Evolutionary conservation across 2,113 vertebrate genomes (phyloP).

Genomic region (Cettia cetti): DNA sequence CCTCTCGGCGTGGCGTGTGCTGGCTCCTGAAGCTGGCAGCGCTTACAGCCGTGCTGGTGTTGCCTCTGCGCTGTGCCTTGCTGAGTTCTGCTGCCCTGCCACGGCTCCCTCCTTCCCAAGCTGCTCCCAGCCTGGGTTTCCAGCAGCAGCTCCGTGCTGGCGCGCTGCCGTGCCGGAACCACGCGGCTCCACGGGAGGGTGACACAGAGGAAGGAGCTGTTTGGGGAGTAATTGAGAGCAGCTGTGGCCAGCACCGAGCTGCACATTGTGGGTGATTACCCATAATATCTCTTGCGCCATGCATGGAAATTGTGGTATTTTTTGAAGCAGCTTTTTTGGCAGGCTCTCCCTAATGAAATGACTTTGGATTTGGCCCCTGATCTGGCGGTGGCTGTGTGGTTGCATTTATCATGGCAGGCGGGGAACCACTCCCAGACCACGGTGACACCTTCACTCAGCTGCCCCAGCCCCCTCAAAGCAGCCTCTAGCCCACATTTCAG

Average conservation of each 20-base stretch:
- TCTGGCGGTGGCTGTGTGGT: slow-evolving; percentile 24
- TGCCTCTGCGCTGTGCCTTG: background rate
- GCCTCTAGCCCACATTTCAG: fast-evolving
- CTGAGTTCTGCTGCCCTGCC: fast-evolving
- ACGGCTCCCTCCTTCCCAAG: fast-evolving
- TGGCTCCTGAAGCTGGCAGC: fast-evolving
- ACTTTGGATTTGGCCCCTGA: slow-evolving; percentile 64
- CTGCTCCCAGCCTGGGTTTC: background rate
- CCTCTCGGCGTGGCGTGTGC: fast-evolving
- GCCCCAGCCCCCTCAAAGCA: background rate
- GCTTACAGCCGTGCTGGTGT: fast-evolving
- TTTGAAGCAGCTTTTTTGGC: slow-evolving; percentile 67
- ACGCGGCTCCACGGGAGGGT: background rate
- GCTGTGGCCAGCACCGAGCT: slow-evolving; percentile 63
- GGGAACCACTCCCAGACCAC: fast-evolving
- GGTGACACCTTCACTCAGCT: background rate
- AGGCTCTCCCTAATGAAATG: slow-evolving; percentile 67
- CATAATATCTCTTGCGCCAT: slow-evolving; percentile 60
- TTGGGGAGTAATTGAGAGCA: slow-evolving; percentile 72
- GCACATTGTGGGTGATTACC: slow-evolving; percentile 72
- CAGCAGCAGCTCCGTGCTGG: background rate
- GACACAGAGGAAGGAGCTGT: slow-evolving; percentile 65
- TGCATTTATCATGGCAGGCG: fast-evolving
- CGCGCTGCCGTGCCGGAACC: background rate
- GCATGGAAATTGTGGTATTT: slow-evolving; percentile 68